Conservation (phyloP, 2,888 invertebrate species). For the Barypeithes pellucidus region DNA sequence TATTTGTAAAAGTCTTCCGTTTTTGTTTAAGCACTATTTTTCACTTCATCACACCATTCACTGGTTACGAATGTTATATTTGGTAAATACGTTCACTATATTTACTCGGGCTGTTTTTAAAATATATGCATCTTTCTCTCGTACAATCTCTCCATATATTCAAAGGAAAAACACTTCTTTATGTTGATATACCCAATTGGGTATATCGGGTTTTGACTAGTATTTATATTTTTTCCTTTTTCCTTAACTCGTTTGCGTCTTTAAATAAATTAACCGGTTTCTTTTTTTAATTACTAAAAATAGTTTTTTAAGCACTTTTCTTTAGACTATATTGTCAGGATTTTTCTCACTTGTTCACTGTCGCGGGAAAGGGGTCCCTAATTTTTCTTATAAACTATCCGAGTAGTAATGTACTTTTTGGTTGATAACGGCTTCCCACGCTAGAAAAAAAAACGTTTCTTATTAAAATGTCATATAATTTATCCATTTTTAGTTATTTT, state of each 20-base stretch:
- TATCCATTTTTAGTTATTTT: too few species aligned
- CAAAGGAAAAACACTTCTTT: constrained; percentile 16
- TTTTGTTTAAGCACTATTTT: constrained; percentile 20
- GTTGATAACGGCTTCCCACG: constrained; percentile 80
- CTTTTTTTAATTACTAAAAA: constrained; percentile 32
- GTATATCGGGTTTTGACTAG: constrained; percentile 52
- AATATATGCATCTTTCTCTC: constrained; percentile 27
- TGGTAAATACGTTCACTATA: constrained; percentile 12
- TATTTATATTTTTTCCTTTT: constrained; percentile 37
- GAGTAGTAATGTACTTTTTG: constrained; percentile 76
- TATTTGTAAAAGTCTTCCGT: constrained; percentile 2
- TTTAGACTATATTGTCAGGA: constrained; percentile 37
- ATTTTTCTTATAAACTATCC: constrained; percentile 69
- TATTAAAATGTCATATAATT: too few species aligned
- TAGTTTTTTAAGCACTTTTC: constrained; percentile 43
- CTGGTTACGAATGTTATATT: background rate
- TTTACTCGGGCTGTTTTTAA: constrained; percentile 13
- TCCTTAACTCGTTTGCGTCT: constrained; percentile 19
- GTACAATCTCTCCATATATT: background rate
- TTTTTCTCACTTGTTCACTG: constrained; percentile 35
- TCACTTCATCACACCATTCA: constrained; percentile 17
- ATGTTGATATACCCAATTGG: constrained; percentile 24
- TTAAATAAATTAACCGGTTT: constrained; percentile 33
- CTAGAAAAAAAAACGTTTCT: constrained; percentile 73
- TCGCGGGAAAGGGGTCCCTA: constrained; percentile 10